Percentiles rank a stretch among this genome's conserved stretches.
phyloP scores from a whole-genome alignment of 2,888 invertebrate species.

The Polyploca ridens region DNA sequence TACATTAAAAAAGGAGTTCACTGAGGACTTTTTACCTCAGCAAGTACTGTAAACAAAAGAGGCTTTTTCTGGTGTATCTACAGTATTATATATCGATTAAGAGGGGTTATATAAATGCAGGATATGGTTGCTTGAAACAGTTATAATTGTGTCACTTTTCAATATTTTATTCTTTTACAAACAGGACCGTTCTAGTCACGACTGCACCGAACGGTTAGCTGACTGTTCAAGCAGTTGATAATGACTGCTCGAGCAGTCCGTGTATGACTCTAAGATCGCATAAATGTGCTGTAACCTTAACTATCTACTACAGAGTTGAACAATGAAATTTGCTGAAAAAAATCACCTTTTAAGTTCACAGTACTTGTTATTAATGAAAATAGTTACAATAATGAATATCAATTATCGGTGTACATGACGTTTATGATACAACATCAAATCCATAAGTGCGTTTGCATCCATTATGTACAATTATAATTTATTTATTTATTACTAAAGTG shows the following conservation, averaged over 20 bases:
- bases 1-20: background rate
- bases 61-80: background rate
- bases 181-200: no score
- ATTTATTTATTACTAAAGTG: slow-evolving; percentile 18
- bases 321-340: background rate
- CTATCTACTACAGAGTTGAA: background rate
- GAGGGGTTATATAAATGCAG: no score
- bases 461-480: slow-evolving; percentile 43
- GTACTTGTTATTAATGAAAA: background rate
- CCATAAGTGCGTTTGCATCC: slow-evolving; percentile 62
- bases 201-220: no score
- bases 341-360: slow-evolving; percentile 1
- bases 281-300: background rate
- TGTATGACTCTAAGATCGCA: background rate
- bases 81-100: background rate
- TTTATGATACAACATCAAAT: slow-evolving; percentile 69
- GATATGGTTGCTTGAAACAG: no score
- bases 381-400: background rate
- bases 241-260: no score
- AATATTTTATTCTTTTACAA: no score
- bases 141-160: no score
- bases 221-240: no score
- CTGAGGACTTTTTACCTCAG: background rate
- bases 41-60: background rate
- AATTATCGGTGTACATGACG: slow-evolving; percentile 21